A percentile compares a stretch with the other conserved stretches of the same genome.
Conservation (phyloP, 1,140 invertebrate species). For the Ostrea denselamellosa region DNA sequence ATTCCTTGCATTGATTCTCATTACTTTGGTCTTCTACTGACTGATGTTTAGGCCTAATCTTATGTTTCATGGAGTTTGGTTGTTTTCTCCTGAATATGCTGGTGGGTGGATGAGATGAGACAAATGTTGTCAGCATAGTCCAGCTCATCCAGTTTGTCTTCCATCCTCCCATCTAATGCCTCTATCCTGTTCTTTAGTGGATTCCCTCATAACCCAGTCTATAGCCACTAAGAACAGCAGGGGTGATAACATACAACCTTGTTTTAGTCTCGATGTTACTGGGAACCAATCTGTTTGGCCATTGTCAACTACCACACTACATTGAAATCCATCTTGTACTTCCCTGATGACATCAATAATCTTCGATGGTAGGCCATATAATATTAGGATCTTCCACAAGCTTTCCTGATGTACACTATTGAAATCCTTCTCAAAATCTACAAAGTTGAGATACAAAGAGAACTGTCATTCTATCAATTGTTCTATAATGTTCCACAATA, state of each 20-base stretch:
- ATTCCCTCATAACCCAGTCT: constrained; percentile 25
- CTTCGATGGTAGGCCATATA: constrained; percentile 3
- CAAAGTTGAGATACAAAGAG: constrained; percentile 16
- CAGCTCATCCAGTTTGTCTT: too few relatives aligned
- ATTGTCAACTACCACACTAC: neutral
- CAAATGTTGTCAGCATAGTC: too few relatives aligned
- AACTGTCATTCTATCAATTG: too few relatives aligned
- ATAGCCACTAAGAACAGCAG: constrained; percentile 37
- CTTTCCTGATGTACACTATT: constrained; percentile 11
- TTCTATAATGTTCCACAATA: too few relatives aligned
- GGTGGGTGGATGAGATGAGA: too few relatives aligned
- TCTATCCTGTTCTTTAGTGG: constrained; percentile 6
- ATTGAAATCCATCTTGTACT: neutral
- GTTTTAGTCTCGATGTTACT: neutral
- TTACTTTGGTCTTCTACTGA: too few relatives aligned
- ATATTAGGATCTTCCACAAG: constrained; percentile 16
- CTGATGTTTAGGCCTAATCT: too few relatives aligned
- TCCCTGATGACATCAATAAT: neutral
- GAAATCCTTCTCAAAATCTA: constrained; percentile 18
- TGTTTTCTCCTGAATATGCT: too few relatives aligned
- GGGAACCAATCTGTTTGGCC: constrained; percentile 34
- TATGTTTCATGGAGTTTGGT: too few relatives aligned
- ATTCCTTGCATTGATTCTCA: too few relatives aligned
- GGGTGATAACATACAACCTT: neutral
- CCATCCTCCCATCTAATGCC: constrained; percentile 6